Conservation (phyloP, 2,113 vertebrate genomes). For the Himantopus leucocephalus region DNA sequence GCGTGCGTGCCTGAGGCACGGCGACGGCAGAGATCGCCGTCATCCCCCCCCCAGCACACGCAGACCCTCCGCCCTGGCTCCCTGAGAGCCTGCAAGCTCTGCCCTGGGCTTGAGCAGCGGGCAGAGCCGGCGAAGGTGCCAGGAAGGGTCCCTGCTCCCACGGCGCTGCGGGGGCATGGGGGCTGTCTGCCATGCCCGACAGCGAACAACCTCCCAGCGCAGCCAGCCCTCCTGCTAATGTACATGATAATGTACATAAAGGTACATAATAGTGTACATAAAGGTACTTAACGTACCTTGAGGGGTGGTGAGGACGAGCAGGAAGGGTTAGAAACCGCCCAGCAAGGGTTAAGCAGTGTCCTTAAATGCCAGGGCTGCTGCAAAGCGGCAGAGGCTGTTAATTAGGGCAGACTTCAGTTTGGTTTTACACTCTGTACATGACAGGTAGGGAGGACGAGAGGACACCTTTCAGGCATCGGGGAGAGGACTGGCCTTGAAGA, state of each 20-base stretch:
- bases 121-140: not conserved
- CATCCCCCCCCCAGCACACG: rapidly evolving
- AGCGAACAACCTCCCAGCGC: rapidly evolving
- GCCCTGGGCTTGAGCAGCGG: not conserved
- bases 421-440: not conserved
- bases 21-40: rapidly evolving
- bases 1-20: not conserved
- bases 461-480: rapidly evolving
- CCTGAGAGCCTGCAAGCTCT: no score
- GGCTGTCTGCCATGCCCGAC: not conserved
- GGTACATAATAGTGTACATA: no score
- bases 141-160: not conserved
- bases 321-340: not conserved
- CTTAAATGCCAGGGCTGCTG: not conserved
- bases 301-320: not conserved
- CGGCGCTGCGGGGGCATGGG: rapidly evolving
- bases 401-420: not conserved
- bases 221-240: not conserved
- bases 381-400: not conserved
- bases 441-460: not conserved
- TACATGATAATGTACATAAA: not conserved
- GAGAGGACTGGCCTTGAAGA: rapidly evolving
- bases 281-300: not conserved
- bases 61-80: not conserved
- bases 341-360: not conserved